These are phyloP conservation scores for Brachionus sp. DNA, from an alignment of 1,140 invertebrate genomes.

Conservation along the genomic window DNA sequence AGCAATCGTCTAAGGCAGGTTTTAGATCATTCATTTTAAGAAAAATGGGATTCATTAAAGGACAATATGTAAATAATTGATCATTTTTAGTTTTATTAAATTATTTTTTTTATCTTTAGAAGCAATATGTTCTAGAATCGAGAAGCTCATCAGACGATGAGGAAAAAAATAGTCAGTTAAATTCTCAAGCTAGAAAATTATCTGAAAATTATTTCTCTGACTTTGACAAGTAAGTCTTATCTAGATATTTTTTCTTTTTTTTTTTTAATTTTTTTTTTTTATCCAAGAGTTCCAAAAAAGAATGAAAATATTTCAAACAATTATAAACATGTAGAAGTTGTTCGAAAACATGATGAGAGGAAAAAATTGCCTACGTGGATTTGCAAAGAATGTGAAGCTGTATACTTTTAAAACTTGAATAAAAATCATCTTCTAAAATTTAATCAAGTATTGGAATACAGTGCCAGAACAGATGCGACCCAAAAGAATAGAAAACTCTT, in stretches of 20 bases:
- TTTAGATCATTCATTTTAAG: conserved; percentile 7
- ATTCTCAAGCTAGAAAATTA: background rate
- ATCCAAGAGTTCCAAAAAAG: conserved; percentile 43
- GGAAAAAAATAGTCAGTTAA: background rate
- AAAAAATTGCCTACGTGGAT: conserved; percentile 50
- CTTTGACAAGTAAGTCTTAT: background rate
- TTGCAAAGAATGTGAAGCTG: conserved; percentile 53
- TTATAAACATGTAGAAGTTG: conserved; percentile 50
- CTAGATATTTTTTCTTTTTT: background rate
- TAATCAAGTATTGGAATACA: conserved; percentile 31
- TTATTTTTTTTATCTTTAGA: background rate
- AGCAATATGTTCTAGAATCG: background rate
- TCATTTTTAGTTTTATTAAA: background rate
- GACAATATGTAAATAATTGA: background rate
- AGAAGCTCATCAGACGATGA: background rate
- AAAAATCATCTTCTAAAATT: background rate
- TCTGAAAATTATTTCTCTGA: conserved; percentile 9
- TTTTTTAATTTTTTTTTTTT: background rate
- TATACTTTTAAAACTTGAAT: conserved; percentile 40
- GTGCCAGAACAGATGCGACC: conserved; percentile 5
- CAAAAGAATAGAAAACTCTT: conserved; percentile 53
- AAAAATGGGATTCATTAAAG: background rate
- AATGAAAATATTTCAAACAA: background rate
- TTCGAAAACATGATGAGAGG: conserved; percentile 52
- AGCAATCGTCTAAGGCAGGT: background rate